A percentile compares a stretch with the other conserved stretches of the same genome.
phyloP scores from a whole-genome alignment of 2,113 vertebrate species.

The Antigone vipio region DNA sequence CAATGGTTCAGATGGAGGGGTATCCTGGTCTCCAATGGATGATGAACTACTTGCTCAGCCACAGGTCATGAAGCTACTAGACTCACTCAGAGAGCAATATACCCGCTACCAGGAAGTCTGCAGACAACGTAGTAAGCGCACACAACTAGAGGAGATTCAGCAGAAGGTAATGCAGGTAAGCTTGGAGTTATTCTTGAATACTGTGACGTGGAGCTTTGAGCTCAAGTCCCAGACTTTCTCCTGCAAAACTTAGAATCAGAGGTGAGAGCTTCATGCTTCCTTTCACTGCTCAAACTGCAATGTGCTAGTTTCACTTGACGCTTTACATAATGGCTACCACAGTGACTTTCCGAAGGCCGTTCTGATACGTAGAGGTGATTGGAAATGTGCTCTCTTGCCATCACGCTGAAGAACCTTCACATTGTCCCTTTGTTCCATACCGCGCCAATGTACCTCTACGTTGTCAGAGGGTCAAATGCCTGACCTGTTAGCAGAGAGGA shows the following conservation, averaged over 20 bases:
- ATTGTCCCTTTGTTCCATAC: fast-evolving
- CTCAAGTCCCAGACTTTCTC: not conserved
- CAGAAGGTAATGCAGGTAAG: slow-evolving; percentile 98
- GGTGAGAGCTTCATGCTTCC: not conserved
- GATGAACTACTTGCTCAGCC: slow-evolving; percentile 96
- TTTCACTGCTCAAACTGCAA: not conserved
- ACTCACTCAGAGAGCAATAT: slow-evolving; percentile 94
- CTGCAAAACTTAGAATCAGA: not conserved
- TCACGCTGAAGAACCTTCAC: not conserved
- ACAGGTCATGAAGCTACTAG: slow-evolving; percentile 95
- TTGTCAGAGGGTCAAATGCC: not conserved
- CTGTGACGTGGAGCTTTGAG: not conserved
- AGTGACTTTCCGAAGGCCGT: not conserved
- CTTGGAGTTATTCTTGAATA: not conserved
- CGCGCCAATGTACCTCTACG: fast-evolving
- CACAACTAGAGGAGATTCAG: slow-evolving; percentile 94
- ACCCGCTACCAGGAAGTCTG: slow-evolving; percentile 96
- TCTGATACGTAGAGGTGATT: fast-evolving
- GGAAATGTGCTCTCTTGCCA: not conserved
- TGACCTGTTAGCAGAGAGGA: not conserved
- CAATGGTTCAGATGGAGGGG: slow-evolving; percentile 91
- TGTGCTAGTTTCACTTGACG: not conserved
- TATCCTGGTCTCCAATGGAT: slow-evolving; percentile 96
- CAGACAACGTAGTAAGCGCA: slow-evolving; percentile 93
- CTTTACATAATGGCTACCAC: not conserved